phyloP scores from a whole-genome alignment of 2,797 vertebrate species.

The Adrianichthys oophorus region DNA sequence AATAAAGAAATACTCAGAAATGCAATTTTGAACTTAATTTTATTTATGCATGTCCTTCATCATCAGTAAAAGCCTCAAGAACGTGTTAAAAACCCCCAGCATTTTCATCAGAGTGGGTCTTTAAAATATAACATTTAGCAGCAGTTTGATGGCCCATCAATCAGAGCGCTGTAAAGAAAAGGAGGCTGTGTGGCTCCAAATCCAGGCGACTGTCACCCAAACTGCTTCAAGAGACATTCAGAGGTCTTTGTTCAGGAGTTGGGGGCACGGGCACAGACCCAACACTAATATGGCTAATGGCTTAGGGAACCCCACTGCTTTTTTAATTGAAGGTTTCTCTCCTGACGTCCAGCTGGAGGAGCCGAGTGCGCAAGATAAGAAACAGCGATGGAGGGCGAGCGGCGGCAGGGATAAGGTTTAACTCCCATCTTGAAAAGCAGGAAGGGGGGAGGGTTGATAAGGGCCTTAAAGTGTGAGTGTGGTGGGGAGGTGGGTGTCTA shows the following conservation, averaged over 20 bases:
- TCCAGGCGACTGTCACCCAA: slow-evolving; percentile 48
- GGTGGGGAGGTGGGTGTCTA: slow-evolving; percentile 16
- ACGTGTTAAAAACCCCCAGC: no score
- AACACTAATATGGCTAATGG: slow-evolving; percentile 76
- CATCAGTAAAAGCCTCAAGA: no score
- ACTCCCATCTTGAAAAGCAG: slow-evolving; percentile 53
- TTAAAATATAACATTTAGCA: no score
- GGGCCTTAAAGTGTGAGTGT: slow-evolving; percentile 29
- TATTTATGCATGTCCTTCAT: no score
- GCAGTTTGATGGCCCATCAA: no score
- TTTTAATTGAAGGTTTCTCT: slow-evolving; percentile 78
- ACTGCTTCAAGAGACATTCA: slow-evolving; percentile 45
- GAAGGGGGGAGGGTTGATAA: slow-evolving; percentile 28
- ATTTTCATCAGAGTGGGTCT: no score
- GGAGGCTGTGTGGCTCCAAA: slow-evolving; percentile 35
- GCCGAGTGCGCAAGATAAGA: slow-evolving; percentile 53
- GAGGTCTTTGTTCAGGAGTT: slow-evolving; percentile 59
- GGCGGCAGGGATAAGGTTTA: slow-evolving; percentile 38
- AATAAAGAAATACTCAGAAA: no score
- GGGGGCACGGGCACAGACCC: slow-evolving; percentile 60
- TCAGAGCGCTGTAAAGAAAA: neutral
- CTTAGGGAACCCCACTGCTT: slow-evolving; percentile 74
- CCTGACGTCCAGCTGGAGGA: slow-evolving; percentile 44
- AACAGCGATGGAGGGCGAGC: slow-evolving; percentile 32
- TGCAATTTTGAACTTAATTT: no score